phyloP scores from a whole-genome alignment of 2,888 invertebrate genomes.

The Trachelus tabidus region DNA sequence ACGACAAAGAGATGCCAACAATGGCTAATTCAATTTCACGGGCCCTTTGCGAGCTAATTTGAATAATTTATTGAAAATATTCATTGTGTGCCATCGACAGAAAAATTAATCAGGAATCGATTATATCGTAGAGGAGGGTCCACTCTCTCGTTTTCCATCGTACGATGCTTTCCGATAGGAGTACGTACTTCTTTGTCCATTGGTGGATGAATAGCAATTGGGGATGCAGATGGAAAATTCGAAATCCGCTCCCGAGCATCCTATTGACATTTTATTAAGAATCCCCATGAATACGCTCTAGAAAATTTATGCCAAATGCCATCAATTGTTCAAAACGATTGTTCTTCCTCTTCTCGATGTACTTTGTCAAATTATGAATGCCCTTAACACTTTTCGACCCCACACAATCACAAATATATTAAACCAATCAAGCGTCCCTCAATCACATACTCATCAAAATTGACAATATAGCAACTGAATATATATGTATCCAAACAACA shows the following conservation, averaged over 20 bases:
- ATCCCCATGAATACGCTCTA: background rate
- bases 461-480: background rate
- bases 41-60: slow-evolving; percentile 41
- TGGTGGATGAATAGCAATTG: slow-evolving; percentile 36
- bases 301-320: slow-evolving; percentile 1
- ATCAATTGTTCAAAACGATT: background rate
- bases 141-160: slow-evolving; percentile 13
- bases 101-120: slow-evolving; percentile 53
- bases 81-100: slow-evolving; percentile 53
- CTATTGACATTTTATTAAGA: slow-evolving; percentile 12
- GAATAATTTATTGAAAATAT: slow-evolving; percentile 54
- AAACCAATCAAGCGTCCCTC: background rate
- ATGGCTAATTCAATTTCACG: slow-evolving; percentile 46
- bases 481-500: background rate
- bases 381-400: background rate
- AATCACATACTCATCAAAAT: background rate
- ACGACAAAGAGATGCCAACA: slow-evolving; percentile 17
- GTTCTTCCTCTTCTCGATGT: background rate
- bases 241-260: slow-evolving; percentile 37
- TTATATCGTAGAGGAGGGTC: slow-evolving; percentile 30
- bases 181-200: background rate
- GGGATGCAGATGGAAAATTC: slow-evolving; percentile 41
- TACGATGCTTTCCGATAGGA: background rate
- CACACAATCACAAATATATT: background rate
- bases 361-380: background rate